phyloP scores from a whole-genome alignment of 2,797 vertebrate species.

The Urocyon cinereoargenteus region DNA sequence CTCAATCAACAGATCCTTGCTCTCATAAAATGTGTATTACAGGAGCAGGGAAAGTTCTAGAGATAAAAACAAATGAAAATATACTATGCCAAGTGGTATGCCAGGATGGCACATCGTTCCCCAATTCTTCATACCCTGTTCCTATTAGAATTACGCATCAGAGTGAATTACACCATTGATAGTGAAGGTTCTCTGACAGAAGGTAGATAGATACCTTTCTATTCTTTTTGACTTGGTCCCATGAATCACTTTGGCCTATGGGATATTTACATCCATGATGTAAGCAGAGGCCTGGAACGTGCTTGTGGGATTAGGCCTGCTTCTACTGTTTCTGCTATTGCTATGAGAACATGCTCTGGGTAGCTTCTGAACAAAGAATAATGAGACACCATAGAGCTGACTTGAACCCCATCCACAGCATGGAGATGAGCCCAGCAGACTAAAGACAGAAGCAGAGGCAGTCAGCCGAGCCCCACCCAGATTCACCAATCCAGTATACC shows the following conservation, averaged over 20 bases:
- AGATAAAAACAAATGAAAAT: neutral
- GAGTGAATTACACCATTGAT: neutral
- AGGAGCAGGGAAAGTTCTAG: neutral
- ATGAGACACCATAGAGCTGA: neutral
- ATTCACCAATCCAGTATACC: neutral
- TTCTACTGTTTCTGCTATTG: neutral
- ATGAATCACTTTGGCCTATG: neutral
- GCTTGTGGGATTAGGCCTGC: neutral
- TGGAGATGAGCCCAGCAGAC: neutral
- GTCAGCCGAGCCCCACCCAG: neutral
- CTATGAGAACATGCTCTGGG: neutral
- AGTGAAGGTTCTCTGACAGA: neutral
- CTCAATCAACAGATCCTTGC: neutral
- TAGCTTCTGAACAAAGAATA: neutral
- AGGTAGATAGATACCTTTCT: neutral
- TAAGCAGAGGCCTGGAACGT: neutral
- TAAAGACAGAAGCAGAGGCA: neutral
- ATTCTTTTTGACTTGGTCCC: neutral
- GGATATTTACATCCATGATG: neutral
- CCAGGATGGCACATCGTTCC: accelerated
- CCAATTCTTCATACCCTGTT: too few species aligned
- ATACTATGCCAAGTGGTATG: too few species aligned
- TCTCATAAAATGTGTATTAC: neutral
- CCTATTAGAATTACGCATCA: accelerated
- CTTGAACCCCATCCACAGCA: neutral